phyloP scores from a whole-genome alignment of 2,113 vertebrate genomes.

The Triplophysa rosa region DNA sequence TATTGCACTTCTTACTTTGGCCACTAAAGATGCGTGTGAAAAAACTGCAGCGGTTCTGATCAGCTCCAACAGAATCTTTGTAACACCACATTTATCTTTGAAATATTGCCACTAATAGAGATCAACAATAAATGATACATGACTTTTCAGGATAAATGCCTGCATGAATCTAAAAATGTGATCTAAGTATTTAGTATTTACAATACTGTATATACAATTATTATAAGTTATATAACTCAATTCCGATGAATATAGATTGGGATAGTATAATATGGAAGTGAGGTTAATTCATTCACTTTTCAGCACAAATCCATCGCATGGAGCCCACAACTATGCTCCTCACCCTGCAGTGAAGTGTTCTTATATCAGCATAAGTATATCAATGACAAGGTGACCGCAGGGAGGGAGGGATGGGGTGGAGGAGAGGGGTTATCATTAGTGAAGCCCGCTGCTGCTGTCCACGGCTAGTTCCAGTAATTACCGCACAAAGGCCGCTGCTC shows the following conservation, averaged over 20 bases:
- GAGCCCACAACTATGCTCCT: not conserved
- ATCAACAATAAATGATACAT: not conserved
- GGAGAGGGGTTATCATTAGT: constrained; percentile 36
- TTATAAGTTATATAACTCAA: too few species aligned
- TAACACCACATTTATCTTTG: not conserved
- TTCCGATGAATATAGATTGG: too few species aligned
- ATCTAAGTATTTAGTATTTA: too few species aligned
- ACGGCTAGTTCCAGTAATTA: constrained; percentile 35
- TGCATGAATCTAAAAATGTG: too few species aligned
- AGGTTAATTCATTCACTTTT: not conserved
- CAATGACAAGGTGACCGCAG: constrained; percentile 28
- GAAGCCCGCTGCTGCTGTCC: constrained; percentile 33
- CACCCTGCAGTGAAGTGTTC: constrained; percentile 34
- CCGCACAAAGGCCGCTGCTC: constrained; percentile 25
- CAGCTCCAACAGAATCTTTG: not conserved
- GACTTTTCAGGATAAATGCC: too few species aligned
- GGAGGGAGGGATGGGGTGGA: not conserved
- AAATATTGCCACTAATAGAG: not conserved
- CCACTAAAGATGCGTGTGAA: not conserved
- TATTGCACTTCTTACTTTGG: not conserved
- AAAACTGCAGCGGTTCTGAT: not conserved
- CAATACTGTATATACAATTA: too few species aligned
- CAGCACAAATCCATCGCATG: not conserved
- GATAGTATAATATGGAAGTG: not conserved
- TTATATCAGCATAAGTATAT: constrained; percentile 38